These are phyloP conservation scores for Ursus arctos DNA, from an alignment of 2,113 vertebrate species.

Conservation along the genomic window DNA sequence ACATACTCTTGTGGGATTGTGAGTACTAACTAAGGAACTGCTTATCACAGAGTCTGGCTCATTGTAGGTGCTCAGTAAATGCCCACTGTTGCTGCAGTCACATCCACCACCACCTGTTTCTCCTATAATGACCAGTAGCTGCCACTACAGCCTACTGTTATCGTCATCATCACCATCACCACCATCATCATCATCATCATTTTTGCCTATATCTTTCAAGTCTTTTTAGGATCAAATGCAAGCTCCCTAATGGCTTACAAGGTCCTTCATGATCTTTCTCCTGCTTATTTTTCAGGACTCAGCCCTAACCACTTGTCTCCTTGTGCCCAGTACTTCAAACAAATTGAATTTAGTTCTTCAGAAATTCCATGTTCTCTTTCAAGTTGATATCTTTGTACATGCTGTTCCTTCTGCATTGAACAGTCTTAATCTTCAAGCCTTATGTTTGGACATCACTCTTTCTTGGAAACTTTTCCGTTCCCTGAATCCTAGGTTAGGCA, in stretches of 20 bases:
- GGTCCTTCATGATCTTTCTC: not conserved
- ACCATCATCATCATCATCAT: not conserved
- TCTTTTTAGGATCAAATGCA: not conserved
- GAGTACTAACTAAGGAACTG: not conserved
- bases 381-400: not conserved
- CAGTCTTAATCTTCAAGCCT: not conserved
- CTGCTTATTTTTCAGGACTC: not conserved
- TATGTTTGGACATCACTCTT: not conserved
- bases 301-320: not conserved
- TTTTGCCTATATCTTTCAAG: not conserved
- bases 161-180: no score
- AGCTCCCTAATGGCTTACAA: not conserved
- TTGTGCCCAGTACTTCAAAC: not conserved
- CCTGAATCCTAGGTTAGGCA: not conserved
- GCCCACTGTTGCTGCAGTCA: not conserved
- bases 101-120: not conserved
- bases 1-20: not conserved
- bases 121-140: not conserved
- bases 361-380: not conserved
- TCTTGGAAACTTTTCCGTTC: not conserved
- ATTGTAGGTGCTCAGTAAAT: not conserved
- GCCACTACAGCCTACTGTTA: not conserved
- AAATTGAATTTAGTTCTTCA: not conserved
- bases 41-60: not conserved
- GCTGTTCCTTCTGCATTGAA: not conserved